Conservation (phyloP, 2,888 invertebrate genomes). For the Atethmia centrago region DNA sequence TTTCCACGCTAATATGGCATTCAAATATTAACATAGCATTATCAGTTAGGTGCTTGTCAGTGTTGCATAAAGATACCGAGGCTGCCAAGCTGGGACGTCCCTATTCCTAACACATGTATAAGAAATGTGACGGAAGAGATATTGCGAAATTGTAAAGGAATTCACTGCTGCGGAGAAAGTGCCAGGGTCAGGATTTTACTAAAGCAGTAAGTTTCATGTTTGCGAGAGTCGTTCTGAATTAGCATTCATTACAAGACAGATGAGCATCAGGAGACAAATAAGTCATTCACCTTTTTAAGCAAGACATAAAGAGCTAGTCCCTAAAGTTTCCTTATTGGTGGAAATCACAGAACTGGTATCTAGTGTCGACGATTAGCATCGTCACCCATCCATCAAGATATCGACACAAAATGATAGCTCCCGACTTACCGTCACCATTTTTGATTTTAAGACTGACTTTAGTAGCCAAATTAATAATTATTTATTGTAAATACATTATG, state of each 20-base stretch:
- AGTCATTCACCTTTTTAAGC: neutral
- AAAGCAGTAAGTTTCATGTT: constrained; percentile 40
- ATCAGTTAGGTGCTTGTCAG: constrained; percentile 28
- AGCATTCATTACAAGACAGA: neutral
- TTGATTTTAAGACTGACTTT: neutral
- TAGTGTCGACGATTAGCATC: neutral
- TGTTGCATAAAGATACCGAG: constrained; percentile 41
- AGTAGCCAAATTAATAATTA: neutral
- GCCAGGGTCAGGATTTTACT: neutral
- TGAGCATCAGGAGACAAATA: neutral
- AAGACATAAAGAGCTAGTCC: neutral
- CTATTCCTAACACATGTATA: neutral
- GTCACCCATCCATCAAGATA: neutral
- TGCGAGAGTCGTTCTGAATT: neutral
- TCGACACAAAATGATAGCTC: neutral
- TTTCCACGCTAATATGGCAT: constrained; percentile 42
- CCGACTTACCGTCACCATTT: neutral
- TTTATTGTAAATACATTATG: neutral
- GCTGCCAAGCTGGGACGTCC: constrained; percentile 47
- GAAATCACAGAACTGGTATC: neutral
- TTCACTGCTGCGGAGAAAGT: neutral
- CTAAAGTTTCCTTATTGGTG: neutral
- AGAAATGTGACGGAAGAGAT: constrained; percentile 41
- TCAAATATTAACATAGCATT: constrained; percentile 44
- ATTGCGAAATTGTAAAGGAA: neutral